A percentile compares a stretch with the other conserved stretches of the same genome.
Evolutionary conservation across 2,888 invertebrate species (phyloP).

Genomic region (Anthrax anthrax): DNA sequence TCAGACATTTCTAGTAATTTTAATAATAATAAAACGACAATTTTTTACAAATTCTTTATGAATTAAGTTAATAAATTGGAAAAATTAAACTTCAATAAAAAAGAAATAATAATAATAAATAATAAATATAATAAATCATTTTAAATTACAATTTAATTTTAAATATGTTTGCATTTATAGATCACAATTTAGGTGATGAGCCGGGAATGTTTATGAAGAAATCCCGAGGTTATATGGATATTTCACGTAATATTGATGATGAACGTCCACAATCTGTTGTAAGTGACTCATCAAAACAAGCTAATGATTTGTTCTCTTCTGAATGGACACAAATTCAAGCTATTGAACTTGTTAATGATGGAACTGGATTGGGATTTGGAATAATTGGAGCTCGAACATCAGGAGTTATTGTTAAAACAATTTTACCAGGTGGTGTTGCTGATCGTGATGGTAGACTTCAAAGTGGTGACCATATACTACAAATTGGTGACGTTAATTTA

Average conservation of each 20-base stretch:
- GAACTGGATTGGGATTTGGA: slow-evolving; percentile 94
- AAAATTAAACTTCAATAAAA: no score
- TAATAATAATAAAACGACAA: no score
- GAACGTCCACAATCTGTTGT: slow-evolving; percentile 48
- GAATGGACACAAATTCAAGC: slow-evolving; percentile 97
- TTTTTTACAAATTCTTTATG: no score
- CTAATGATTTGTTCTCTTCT: slow-evolving; percentile 60
- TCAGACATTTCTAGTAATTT: no score
- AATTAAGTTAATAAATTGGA: no score
- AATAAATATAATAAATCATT: no score
- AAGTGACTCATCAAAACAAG: slow-evolving; percentile 51
- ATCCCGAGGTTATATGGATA: slow-evolving; percentile 41
- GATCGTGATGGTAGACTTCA: slow-evolving; percentile 93
- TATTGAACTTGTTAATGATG: slow-evolving; percentile 94
- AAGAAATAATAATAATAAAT: no score
- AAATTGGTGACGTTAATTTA: slow-evolving; percentile 78
- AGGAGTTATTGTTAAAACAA: slow-evolving; percentile 98
- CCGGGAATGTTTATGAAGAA: slow-evolving; percentile 41
- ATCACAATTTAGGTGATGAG: slow-evolving; percentile 14
- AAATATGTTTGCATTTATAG: no score
- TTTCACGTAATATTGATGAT: slow-evolving; percentile 28
- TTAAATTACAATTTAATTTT: no score
- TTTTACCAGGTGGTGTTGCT: slow-evolving; percentile 92
- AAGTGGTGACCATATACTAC: slow-evolving; percentile 96
- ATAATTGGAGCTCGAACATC: slow-evolving; percentile 95